Conservation (phyloP, 1,140 invertebrate species). For the Drosophila tsacasi region DNA sequence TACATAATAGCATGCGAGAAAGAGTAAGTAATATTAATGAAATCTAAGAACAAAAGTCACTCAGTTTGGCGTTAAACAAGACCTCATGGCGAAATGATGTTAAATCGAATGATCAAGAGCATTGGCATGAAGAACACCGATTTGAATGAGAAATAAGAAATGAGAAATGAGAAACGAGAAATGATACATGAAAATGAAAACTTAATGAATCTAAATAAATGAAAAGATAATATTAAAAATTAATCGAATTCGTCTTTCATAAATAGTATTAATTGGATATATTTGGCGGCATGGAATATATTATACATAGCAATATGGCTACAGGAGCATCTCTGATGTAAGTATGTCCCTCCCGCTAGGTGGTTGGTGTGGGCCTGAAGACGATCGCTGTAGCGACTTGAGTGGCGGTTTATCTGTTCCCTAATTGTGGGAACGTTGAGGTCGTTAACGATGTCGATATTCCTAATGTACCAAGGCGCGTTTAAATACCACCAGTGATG, state of each 20-base stretch:
- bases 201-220: conserved; percentile 55
- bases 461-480: too few species aligned
- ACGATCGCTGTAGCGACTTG: too few species aligned
- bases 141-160: conserved; percentile 17
- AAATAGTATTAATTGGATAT: neutral
- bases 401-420: too few species aligned
- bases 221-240: conserved; percentile 55
- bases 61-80: conserved; percentile 38
- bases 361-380: too few species aligned
- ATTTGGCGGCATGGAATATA: neutral
- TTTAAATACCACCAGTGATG: too few species aligned
- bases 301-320: neutral
- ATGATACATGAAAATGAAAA: conserved; percentile 45
- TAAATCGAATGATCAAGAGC: conserved; percentile 8
- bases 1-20: conserved; percentile 40
- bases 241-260: conserved; percentile 3
- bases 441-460: too few species aligned
- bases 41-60: conserved; percentile 42
- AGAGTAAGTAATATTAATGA: conserved; percentile 46
- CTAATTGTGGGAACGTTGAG: too few species aligned
- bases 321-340: too few species aligned
- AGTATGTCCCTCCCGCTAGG: too few species aligned
- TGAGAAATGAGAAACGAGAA: conserved; percentile 23
- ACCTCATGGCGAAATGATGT: conserved; percentile 18
- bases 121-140: conserved; percentile 17